Evolutionary conservation across 2,888 invertebrate genomes (phyloP).

Genomic region (Stenolophus ochropezus): DNA sequence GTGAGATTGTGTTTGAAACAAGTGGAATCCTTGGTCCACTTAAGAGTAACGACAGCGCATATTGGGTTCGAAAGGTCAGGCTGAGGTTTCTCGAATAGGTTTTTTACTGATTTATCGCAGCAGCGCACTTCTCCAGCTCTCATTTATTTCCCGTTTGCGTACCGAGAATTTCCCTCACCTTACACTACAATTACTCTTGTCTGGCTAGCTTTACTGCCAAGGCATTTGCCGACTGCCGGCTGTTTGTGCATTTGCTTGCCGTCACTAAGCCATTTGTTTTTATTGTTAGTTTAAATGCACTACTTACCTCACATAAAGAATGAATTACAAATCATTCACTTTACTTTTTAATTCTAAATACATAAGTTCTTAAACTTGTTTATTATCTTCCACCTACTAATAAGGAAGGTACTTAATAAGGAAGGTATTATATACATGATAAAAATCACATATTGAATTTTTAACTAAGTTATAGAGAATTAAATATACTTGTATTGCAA

Average conservation of each 20-base stretch:
- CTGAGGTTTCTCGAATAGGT: constrained; percentile 37
- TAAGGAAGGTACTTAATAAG: too few relatives aligned
- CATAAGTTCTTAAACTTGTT: too few relatives aligned
- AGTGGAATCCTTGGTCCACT: not conserved
- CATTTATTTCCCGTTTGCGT: constrained; percentile 42
- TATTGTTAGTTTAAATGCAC: constrained; percentile 11
- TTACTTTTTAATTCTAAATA: too few relatives aligned
- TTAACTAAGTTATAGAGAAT: too few relatives aligned
- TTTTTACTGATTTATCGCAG: constrained; percentile 41
- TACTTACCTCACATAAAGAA: too few relatives aligned
- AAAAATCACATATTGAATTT: too few relatives aligned
- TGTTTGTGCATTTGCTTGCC: not conserved
- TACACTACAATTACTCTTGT: constrained; percentile 37
- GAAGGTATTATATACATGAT: too few relatives aligned
- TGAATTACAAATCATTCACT: too few relatives aligned
- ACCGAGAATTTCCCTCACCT: constrained; percentile 21
- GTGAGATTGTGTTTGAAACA: too few relatives aligned
- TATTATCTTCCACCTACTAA: too few relatives aligned
- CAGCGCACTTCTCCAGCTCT: not conserved
- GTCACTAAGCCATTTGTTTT: not conserved
- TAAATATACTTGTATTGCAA: too few relatives aligned
- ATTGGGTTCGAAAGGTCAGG: constrained; percentile 36
- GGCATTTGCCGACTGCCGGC: constrained; percentile 18
- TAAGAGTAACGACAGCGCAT: not conserved
- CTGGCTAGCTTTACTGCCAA: not conserved